These are phyloP conservation scores for Dreissena polymorpha DNA, from an alignment of 1,140 invertebrate species.

Conservation along the genomic window DNA sequence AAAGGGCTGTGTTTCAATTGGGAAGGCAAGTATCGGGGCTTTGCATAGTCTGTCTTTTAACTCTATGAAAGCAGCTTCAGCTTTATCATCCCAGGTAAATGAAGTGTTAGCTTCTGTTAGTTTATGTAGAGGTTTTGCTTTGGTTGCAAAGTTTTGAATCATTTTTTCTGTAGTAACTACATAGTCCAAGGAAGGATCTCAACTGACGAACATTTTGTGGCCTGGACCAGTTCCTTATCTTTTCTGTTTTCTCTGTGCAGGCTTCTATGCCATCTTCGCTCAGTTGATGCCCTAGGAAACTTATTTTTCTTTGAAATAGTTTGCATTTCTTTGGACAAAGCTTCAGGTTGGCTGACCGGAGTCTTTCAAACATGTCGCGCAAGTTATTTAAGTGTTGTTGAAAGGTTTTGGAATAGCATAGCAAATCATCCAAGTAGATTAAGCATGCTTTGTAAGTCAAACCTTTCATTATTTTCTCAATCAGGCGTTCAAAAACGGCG, in stretches of 20 bases:
- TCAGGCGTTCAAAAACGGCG: conserved; percentile 24
- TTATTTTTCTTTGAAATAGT: conserved; percentile 27
- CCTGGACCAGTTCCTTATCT: conserved; percentile 7
- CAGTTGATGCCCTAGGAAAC: conserved; percentile 20
- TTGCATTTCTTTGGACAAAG: conserved; percentile 34
- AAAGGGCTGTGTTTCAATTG: background rate
- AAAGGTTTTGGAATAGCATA: conserved; percentile 10
- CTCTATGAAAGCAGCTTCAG: conserved; percentile 11
- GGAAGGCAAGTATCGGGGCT: conserved; percentile 17
- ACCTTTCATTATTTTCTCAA: conserved; percentile 10
- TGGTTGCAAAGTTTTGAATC: conserved; percentile 1
- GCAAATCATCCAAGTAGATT: conserved; percentile 39
- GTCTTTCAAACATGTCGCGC: conserved; percentile 1
- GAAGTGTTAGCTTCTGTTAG: background rate
- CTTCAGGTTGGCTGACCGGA: conserved; percentile 14
- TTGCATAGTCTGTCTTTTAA: conserved; percentile 12
- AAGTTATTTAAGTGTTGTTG: conserved; percentile 2
- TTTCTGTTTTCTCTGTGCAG: conserved; percentile 4
- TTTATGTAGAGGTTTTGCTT: conserved; percentile 3
- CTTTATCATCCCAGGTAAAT: conserved; percentile 21
- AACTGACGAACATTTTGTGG: conserved; percentile 31
- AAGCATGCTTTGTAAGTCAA: conserved; percentile 21
- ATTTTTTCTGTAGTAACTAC: conserved; percentile 28
- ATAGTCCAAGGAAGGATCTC: conserved; percentile 6
- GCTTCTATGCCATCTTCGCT: conserved; percentile 12